Conservation (phyloP, 2,888 invertebrate genomes). For the Tortricodes alternella region DNA sequence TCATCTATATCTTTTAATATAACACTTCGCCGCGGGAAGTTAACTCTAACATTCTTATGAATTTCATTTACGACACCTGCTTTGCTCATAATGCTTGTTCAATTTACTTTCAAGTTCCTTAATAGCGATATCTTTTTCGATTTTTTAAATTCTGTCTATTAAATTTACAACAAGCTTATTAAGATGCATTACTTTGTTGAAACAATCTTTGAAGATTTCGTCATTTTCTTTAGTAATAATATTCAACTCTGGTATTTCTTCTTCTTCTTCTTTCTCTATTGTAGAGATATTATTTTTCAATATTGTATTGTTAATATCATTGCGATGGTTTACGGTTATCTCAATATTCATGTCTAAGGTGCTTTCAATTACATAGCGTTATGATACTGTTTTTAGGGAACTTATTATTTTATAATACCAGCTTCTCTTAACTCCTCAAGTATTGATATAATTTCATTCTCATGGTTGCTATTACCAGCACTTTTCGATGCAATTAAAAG, state of each 20-base stretch:
- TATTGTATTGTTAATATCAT: background rate
- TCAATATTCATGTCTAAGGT: background rate
- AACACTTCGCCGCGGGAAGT: constrained; percentile 46
- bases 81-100: constrained; percentile 27
- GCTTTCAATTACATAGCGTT: background rate
- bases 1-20: constrained; percentile 50
- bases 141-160: background rate
- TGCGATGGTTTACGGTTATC: background rate
- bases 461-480: constrained; percentile 18
- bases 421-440: constrained; percentile 5
- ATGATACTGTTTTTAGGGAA: background rate
- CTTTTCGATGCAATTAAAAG: constrained; percentile 10
- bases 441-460: constrained; percentile 8
- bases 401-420: constrained; percentile 12
- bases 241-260: background rate
- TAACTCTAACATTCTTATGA: constrained; percentile 50
- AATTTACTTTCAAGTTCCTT: background rate
- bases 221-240: background rate
- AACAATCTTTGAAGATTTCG: no score
- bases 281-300: background rate
- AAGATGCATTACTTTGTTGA: background rate
- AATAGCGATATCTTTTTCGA: background rate
- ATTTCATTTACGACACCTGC: constrained; percentile 44
- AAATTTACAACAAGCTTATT: background rate
- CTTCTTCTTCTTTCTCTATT: no score